Evolutionary conservation across 2,797 vertebrate genomes (phyloP).

Genomic region (Argentina silus): DNA sequence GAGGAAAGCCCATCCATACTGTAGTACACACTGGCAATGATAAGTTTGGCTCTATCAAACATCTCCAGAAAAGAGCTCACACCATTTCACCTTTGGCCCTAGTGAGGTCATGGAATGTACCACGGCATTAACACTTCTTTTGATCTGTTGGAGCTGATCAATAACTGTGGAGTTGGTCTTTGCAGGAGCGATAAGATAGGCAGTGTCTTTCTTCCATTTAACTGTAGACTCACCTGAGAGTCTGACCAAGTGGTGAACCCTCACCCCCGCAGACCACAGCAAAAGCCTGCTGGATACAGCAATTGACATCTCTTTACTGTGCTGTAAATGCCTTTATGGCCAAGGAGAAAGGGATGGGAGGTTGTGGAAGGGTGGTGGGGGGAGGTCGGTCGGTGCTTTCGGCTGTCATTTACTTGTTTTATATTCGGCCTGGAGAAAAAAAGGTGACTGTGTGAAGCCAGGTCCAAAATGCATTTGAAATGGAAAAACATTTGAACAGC

Average conservation of each 20-base stretch:
- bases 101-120: background rate
- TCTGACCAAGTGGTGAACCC: conserved; percentile 74
- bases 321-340: conserved; percentile 74
- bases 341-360: conserved; percentile 54
- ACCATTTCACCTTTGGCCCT: background rate
- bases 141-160: conserved; percentile 24
- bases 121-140: background rate
- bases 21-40: background rate
- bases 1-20: background rate
- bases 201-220: background rate
- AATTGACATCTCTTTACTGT: conserved; percentile 78
- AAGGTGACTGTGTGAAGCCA: conserved; percentile 21
- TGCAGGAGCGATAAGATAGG: conserved; percentile 29
- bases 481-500: conserved; percentile 11
- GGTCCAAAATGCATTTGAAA: conserved; percentile 29
- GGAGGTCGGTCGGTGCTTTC: conserved; percentile 56
- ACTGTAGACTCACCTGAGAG: conserved; percentile 44
- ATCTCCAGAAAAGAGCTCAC: background rate
- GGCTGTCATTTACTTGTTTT: conserved; percentile 37
- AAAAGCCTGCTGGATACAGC: conserved; percentile 65
- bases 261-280: conserved; percentile 60
- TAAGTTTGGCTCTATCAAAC: background rate
- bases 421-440: conserved; percentile 18
- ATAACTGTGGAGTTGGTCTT: conserved; percentile 26
- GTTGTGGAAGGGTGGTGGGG: conserved; percentile 27